phyloP scores from a whole-genome alignment of 2,113 vertebrate species.

The Peromyscus maniculatus region DNA sequence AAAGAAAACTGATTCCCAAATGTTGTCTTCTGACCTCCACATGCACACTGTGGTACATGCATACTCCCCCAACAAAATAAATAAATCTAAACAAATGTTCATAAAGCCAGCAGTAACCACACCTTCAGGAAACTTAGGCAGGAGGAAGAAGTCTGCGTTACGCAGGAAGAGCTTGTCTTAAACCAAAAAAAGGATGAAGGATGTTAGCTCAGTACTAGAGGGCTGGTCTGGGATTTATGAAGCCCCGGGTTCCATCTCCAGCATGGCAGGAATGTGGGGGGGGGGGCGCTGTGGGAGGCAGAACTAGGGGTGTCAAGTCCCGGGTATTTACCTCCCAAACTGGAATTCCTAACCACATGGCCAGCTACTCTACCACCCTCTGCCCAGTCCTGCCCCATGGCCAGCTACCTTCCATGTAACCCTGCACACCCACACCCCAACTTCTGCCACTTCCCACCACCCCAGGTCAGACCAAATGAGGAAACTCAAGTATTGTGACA shows the following conservation, averaged over 20 bases:
- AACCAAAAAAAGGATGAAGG: not conserved
- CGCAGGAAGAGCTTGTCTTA: not conserved
- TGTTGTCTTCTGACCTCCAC: not conserved
- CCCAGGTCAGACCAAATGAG: not conserved
- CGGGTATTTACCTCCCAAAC: not conserved
- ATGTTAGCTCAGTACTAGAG: not conserved
- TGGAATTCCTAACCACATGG: not conserved
- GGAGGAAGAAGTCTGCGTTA: not conserved
- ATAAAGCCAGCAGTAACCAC: too few relatives aligned
- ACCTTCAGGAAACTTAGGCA: not conserved
- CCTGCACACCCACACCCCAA: not conserved
- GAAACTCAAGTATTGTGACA: conserved; percentile 52
- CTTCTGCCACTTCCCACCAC: not conserved
- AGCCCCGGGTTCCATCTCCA: not conserved
- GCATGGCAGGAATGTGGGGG: not conserved
- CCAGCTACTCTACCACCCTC: not conserved
- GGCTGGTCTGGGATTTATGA: not conserved
- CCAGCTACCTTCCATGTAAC: not conserved
- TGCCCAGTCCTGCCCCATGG: not conserved
- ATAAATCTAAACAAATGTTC: not conserved
- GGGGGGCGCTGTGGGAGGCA: not conserved
- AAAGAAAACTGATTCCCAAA: not conserved
- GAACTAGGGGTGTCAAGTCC: not conserved
- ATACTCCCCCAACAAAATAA: not conserved
- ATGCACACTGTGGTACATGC: not conserved